Evolutionary conservation across 2,888 invertebrate genomes (phyloP).

Genomic region (Chalcis sispes): DNA sequence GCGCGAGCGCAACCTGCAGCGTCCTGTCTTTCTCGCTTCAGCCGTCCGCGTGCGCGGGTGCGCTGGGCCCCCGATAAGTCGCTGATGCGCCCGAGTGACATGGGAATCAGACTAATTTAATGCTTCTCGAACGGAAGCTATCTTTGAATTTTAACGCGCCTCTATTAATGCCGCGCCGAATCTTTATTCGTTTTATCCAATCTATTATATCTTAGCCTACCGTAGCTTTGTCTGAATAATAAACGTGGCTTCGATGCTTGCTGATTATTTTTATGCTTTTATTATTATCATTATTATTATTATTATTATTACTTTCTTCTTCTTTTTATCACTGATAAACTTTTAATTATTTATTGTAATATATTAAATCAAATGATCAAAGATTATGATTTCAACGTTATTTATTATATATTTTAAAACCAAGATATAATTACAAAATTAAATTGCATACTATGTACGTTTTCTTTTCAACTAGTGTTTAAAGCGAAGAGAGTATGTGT

Average conservation of each 20-base stretch:
- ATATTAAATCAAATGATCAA: no score
- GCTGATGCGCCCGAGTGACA: conserved; percentile 46
- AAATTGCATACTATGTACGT: no score
- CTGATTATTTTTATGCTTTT: conserved; percentile 6
- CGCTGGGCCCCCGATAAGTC: no score
- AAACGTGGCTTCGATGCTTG: not conserved
- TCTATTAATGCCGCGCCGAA: conserved; percentile 19
- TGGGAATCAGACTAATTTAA: conserved; percentile 54
- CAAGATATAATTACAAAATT: no score
- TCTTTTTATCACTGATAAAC: no score
- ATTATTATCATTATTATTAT: no score
- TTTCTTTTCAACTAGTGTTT: no score
- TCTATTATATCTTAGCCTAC: conserved; percentile 26
- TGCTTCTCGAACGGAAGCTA: conserved; percentile 34
- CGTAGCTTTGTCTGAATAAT: conserved; percentile 11
- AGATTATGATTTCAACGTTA: no score
- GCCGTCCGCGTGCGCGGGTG: not conserved
- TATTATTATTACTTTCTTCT: no score
- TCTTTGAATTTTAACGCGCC: conserved; percentile 35
- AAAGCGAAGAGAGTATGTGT: no score
- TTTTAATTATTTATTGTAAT: no score
- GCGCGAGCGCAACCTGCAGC: conserved; percentile 15
- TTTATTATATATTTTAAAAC: no score
- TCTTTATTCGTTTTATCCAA: conserved; percentile 46
- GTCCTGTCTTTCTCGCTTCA: conserved; percentile 31